These are phyloP conservation scores for Drymodes brunneopygia DNA, from an alignment of 2,113 vertebrate species.

Conservation along the genomic window DNA sequence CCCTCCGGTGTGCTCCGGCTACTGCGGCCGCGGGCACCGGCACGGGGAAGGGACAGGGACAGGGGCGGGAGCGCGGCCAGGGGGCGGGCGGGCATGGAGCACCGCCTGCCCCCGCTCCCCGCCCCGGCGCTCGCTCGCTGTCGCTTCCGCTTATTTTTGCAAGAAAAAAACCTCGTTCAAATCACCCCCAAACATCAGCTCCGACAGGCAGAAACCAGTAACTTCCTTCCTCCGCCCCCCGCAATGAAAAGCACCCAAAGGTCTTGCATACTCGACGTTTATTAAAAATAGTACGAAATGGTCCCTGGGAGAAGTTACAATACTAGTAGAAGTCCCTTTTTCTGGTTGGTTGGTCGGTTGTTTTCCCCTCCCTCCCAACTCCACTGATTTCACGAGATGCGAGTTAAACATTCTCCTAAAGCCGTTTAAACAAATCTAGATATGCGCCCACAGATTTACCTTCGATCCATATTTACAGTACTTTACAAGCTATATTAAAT, in stretches of 20 bases:
- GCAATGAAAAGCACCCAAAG: background rate
- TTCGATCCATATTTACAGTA: slow-evolving; percentile 67
- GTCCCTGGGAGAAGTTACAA: slow-evolving; percentile 21
- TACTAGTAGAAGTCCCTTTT: background rate
- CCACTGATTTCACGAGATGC: background rate
- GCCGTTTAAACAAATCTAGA: background rate
- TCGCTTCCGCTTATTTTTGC: background rate
- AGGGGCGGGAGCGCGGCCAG: too few species aligned
- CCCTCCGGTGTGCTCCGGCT: too few species aligned
- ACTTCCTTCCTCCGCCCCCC: background rate
- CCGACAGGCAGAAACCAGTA: accelerated
- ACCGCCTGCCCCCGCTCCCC: background rate
- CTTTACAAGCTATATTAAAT: slow-evolving; percentile 81
- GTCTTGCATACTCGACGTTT: slow-evolving; percentile 34
- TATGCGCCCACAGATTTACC: background rate
- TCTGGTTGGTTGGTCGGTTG: background rate
- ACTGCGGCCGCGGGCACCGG: too few species aligned
- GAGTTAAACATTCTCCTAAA: background rate
- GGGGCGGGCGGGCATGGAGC: background rate
- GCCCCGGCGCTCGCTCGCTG: background rate
- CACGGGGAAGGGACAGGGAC: too few species aligned
- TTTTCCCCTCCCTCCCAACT: background rate
- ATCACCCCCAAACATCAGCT: background rate
- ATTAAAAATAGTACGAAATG: slow-evolving; percentile 41
- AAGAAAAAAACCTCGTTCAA: accelerated